These are phyloP conservation scores for Nanorana parkeri DNA, from an alignment of 2,113 vertebrate genomes.

Conservation along the genomic window DNA sequence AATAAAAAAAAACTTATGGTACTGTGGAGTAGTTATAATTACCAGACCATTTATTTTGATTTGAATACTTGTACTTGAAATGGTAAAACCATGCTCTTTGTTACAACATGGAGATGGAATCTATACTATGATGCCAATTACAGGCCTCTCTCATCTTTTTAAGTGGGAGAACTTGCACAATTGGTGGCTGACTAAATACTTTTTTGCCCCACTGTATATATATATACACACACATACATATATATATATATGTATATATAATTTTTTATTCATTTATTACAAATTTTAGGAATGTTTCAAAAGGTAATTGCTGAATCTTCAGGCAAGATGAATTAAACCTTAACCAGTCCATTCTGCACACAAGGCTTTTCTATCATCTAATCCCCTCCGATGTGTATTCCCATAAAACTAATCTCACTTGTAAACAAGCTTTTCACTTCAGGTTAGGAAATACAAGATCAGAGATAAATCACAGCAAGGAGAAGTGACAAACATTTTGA, in stretches of 20 bases:
- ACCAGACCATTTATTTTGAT: neutral
- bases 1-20: neutral
- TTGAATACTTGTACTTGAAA: neutral
- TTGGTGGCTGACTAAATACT: too few relatives aligned
- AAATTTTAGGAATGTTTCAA: constrained; percentile 22
- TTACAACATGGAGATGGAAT: neutral
- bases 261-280: neutral
- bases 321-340: constrained; percentile 48
- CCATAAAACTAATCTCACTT: constrained; percentile 63
- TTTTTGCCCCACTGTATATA: too few relatives aligned
- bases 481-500: constrained; percentile 65
- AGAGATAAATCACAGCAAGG: constrained; percentile 66
- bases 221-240: too few relatives aligned
- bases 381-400: constrained; percentile 52
- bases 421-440: constrained; percentile 58
- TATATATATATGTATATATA: too few relatives aligned
- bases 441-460: constrained; percentile 62
- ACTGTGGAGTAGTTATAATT: neutral
- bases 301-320: constrained; percentile 51
- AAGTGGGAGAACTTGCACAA: too few relatives aligned
- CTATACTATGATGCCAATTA: too few relatives aligned
- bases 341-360: constrained; percentile 28
- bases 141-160: too few relatives aligned
- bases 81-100: neutral
- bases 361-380: constrained; percentile 48